phyloP scores from a whole-genome alignment of 1,140 invertebrate species.

The Branchinecta lindahli region DNA sequence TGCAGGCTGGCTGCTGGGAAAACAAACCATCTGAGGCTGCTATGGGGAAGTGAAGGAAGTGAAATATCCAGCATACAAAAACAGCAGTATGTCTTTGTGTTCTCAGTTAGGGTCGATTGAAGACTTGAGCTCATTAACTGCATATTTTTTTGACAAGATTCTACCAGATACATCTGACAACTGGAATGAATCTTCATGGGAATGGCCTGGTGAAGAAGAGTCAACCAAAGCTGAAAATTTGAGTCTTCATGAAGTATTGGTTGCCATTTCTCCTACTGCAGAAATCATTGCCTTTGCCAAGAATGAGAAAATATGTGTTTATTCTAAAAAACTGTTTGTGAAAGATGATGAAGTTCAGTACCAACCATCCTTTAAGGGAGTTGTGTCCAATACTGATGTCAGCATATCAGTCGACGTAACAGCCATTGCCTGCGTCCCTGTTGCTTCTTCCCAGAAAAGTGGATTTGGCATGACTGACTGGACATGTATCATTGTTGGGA shows the following conservation, averaged over 20 bases:
- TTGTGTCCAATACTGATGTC: slow-evolving; percentile 12
- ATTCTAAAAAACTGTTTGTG: neutral
- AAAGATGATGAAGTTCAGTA: neutral
- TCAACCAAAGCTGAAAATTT: neutral
- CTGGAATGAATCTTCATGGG: neutral
- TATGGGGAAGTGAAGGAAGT: too few species aligned
- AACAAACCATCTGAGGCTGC: too few species aligned
- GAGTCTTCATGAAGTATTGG: neutral
- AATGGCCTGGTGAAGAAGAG: neutral
- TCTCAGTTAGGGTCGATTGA: neutral
- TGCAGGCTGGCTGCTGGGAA: too few species aligned
- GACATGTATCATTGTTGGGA: slow-evolving; percentile 79
- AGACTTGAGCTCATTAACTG: neutral
- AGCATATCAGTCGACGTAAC: slow-evolving; percentile 37
- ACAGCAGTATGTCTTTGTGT: slow-evolving; percentile 1
- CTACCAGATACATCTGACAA: too few species aligned
- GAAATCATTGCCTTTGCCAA: neutral
- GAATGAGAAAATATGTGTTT: neutral
- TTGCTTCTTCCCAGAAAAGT: slow-evolving; percentile 47
- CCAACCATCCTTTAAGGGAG: neutral
- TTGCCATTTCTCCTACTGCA: neutral
- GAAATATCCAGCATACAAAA: too few species aligned
- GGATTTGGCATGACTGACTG: slow-evolving; percentile 61
- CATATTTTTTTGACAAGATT: neutral
- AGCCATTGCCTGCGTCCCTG: slow-evolving; percentile 40